A percentile compares a stretch with the other conserved stretches of the same genome.
Evolutionary conservation across 2,888 invertebrate genomes (phyloP).

Genomic region (Liposcelis brunnea): DNA sequence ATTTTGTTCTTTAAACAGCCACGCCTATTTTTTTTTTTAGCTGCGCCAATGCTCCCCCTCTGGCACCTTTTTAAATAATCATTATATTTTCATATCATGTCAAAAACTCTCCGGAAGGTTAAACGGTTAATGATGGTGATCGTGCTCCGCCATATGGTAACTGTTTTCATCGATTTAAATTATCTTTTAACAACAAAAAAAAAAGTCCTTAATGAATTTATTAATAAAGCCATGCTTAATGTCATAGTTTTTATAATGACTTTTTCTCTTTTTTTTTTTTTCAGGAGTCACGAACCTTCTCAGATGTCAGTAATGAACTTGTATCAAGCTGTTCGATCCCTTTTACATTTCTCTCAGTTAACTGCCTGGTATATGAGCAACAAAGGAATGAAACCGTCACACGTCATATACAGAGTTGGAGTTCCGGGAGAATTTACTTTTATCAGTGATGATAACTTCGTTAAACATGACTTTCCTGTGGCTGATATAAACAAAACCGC

Average conservation of each 20-base stretch:
- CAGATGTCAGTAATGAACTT: slow-evolving; percentile 45
- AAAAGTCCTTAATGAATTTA: neutral
- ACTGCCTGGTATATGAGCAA: slow-evolving; percentile 65
- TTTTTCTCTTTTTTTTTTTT: slow-evolving; percentile 17
- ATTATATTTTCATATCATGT: neutral
- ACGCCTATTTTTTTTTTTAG: too few relatives aligned
- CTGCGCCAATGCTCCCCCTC: too few relatives aligned
- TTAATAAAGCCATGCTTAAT: neutral
- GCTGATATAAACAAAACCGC: slow-evolving; percentile 46
- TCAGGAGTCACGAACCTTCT: slow-evolving; percentile 30
- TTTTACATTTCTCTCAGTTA: slow-evolving; percentile 91
- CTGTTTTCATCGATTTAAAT: too few relatives aligned
- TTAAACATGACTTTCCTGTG: slow-evolving; percentile 53
- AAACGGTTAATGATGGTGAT: neutral
- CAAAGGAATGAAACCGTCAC: slow-evolving; percentile 25
- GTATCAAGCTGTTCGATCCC: slow-evolving; percentile 83
- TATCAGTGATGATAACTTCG: slow-evolving; percentile 35
- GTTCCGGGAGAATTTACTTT: slow-evolving; percentile 45
- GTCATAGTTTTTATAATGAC: neutral
- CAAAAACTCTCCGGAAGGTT: slow-evolving; percentile 10
- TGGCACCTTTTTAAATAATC: too few relatives aligned
- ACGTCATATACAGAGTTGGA: slow-evolving; percentile 48
- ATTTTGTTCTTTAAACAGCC: too few relatives aligned
- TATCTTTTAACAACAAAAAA: too few relatives aligned
- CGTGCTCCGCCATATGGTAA: too few relatives aligned